Evolutionary conservation across 2,797 vertebrate species (phyloP).

Genomic region (Orestias chungarensis): DNA sequence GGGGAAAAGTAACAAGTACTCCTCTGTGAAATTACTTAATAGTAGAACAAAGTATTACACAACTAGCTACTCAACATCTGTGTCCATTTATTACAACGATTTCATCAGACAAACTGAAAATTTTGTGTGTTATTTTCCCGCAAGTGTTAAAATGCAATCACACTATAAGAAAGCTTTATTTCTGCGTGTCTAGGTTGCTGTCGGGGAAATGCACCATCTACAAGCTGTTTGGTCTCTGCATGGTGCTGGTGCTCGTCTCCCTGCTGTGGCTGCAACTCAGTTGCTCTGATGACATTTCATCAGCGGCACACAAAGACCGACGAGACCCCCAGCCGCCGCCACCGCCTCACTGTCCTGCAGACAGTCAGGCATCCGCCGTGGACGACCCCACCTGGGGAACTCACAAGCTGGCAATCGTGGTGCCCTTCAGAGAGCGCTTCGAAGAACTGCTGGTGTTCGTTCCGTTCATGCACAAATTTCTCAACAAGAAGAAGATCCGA

Average conservation of each 20-base stretch:
- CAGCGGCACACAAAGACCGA: constrained; percentile 32
- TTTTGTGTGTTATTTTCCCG: neutral
- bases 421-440: constrained; percentile 95
- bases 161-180: neutral
- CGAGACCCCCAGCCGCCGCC: constrained; percentile 11
- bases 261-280: constrained; percentile 95
- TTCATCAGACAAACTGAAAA: too few species aligned
- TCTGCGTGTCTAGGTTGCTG: constrained; percentile 72
- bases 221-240: constrained; percentile 88
- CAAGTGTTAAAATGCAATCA: neutral
- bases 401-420: constrained; percentile 89
- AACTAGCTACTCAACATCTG: too few species aligned
- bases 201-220: constrained; percentile 84
- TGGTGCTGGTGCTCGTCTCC: constrained; percentile 87
- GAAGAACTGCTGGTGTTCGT: constrained; percentile 95
- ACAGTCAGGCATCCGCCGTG: constrained; percentile 48
- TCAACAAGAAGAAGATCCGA: constrained; percentile 90
- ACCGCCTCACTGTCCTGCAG: constrained; percentile 74
- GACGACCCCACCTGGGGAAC: constrained; percentile 88
- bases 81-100: too few species aligned
- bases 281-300: constrained; percentile 85
- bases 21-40: too few species aligned
- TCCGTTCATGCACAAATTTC: constrained; percentile 92
- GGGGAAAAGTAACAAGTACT: too few species aligned
- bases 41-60: too few species aligned